phyloP scores from a whole-genome alignment of 2,113 vertebrate genomes.

The Excalfactoria chinensis region DNA sequence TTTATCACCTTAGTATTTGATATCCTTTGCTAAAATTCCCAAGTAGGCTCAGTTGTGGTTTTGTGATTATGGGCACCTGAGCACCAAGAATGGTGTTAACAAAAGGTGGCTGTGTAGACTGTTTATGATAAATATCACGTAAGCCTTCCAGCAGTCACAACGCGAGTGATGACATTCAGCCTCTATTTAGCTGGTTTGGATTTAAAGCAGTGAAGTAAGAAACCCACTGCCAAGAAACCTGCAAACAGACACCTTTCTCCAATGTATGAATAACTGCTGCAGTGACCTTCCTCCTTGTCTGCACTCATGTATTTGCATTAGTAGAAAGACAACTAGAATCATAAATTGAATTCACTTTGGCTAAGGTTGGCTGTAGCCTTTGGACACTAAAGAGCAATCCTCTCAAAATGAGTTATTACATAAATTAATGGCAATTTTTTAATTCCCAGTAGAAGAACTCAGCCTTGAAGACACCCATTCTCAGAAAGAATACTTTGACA shows the following conservation, averaged over 20 bases:
- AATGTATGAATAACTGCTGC: background rate
- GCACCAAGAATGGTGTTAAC: background rate
- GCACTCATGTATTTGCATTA: background rate
- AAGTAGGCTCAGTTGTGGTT: background rate
- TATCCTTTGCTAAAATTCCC: background rate
- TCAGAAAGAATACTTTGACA: background rate
- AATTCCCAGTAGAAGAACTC: background rate
- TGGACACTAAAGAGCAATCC: background rate
- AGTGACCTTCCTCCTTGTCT: background rate
- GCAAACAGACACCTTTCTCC: background rate
- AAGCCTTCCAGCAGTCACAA: background rate
- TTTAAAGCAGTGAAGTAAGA: background rate
- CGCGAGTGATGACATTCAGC: background rate
- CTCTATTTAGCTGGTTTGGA: background rate
- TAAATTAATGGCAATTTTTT: background rate
- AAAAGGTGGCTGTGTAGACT: background rate
- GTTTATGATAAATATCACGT: background rate
- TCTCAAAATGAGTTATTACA: background rate
- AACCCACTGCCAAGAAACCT: background rate
- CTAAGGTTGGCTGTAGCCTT: background rate
- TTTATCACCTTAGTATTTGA: background rate
- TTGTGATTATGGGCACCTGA: background rate
- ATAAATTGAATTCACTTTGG: constrained; percentile 23
- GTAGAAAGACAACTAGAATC: background rate
- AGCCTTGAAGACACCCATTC: background rate